Evolutionary conservation across 2,797 vertebrate genomes (phyloP), one percentile per base, ranked within the genome.

Genomic region (Lagorchestes hirsutus): DNA sequence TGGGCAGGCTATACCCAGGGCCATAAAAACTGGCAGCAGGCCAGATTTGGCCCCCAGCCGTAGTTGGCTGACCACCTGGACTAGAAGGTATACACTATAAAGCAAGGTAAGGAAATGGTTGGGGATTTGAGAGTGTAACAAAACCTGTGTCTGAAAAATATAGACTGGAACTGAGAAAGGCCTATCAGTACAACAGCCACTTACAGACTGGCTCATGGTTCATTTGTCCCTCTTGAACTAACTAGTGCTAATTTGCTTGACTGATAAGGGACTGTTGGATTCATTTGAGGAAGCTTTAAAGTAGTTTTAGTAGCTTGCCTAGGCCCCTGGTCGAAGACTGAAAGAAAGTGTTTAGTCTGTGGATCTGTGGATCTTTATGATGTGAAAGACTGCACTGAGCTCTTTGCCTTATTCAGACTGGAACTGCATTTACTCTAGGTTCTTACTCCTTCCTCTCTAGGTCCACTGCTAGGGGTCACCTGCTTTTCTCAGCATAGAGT

Each of bases 381-480:
- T 50, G 22, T 11, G 46, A 59, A 91, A 93, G n/a, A 92, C 93
- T 46, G 54, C 24, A n/a, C 1, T 93, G 24, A 93, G 31, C 54
- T 91, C 93, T n/a, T 50, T 93, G 67, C 31, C 93, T 93, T 54
- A 29, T 95, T 95, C 90, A 92, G 50, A 91, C 57, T 92, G 58
- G 91, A 46, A 91, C 2, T 16, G 82, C n/a, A 22, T 90, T 93
- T 95, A 90, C 94, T 55, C 54, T 93, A 46, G 52, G 1, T n/a
- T 55, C 28, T 95, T 34, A 18, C 27, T 93, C 93, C 96, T 94
- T 57, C 82, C 62, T 55, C 3, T 40, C 50, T 67, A 82, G 24
- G 92, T 40, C 56, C 55, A 93, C 46, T 93, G 90, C 67, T 14
- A 62, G 6, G 87, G 59, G 56, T 97, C 59, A 82, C 4, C 93